phyloP scores from a whole-genome alignment of 2,113 vertebrate species.

The Zapornia atra region DNA sequence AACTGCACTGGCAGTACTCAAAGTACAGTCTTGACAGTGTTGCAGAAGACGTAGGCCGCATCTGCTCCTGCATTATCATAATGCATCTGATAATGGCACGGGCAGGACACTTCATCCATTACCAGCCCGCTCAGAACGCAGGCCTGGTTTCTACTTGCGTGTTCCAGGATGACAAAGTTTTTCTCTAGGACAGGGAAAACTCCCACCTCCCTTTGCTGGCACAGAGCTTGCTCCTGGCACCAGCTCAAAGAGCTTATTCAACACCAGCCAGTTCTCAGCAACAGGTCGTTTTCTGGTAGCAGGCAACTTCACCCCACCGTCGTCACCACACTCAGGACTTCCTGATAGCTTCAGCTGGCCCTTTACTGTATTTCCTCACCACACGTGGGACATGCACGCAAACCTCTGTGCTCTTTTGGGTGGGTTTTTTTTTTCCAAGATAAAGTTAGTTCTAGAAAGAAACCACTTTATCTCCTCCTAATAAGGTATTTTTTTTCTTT shows the following conservation, averaged over 20 bases:
- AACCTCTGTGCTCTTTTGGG: rapidly evolving
- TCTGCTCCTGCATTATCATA: background rate
- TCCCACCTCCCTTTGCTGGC: background rate
- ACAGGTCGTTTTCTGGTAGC: background rate
- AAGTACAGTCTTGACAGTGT: background rate
- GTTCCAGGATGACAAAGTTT: background rate
- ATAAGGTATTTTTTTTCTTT: background rate
- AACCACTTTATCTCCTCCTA: background rate
- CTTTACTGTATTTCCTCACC: background rate
- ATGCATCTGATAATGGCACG: no score
- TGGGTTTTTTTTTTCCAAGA: rapidly evolving
- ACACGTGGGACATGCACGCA: rapidly evolving
- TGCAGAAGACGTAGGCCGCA: background rate
- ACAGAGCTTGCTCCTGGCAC: background rate
- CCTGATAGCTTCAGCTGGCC: background rate
- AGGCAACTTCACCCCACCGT: background rate
- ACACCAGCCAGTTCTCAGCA: background rate
- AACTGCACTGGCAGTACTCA: background rate
- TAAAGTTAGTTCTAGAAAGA: background rate
- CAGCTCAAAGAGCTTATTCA: background rate
- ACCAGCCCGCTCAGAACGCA: background rate
- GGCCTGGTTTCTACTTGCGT: background rate
- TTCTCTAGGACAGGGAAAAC: background rate
- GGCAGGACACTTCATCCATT: background rate
- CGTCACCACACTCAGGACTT: no score